These are phyloP conservation scores for Ormyrus pomaceus DNA, from an alignment of 2,888 invertebrate genomes.

Conservation along the genomic window DNA sequence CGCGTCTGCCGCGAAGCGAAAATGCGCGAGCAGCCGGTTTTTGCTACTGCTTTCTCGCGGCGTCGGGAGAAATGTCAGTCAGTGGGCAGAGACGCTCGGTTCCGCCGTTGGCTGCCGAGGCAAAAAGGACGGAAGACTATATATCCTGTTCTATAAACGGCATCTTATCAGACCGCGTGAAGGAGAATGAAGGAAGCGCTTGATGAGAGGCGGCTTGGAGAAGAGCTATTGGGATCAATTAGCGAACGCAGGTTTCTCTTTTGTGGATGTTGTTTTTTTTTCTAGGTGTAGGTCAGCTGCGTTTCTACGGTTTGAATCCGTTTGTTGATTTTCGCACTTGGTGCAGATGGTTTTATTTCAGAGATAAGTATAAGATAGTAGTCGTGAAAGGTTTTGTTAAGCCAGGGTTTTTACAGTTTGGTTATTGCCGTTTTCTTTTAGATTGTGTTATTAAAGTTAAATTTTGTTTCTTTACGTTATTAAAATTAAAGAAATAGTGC, in stretches of 20 bases:
- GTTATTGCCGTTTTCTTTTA: too few relatives aligned
- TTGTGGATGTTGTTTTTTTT: background rate
- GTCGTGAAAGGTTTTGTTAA: too few relatives aligned
- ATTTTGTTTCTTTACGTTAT: too few relatives aligned
- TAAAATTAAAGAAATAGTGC: too few relatives aligned
- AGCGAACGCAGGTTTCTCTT: constrained; percentile 21
- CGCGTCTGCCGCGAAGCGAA: too few relatives aligned
- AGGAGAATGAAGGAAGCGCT: background rate
- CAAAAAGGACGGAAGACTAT: constrained; percentile 49
- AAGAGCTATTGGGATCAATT: constrained; percentile 25
- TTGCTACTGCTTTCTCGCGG: too few relatives aligned
- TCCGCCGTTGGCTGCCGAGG: background rate
- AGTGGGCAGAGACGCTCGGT: too few relatives aligned
- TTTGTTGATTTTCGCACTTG: background rate
- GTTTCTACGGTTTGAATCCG: background rate
- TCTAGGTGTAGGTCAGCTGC: constrained; percentile 9
- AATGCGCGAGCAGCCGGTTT: too few relatives aligned
- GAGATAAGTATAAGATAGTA: background rate
- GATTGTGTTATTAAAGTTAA: too few relatives aligned
- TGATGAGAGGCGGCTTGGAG: background rate
- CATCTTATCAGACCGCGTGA: constrained; percentile 39
- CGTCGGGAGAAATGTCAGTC: too few relatives aligned
- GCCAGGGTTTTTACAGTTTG: background rate
- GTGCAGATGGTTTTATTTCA: background rate
- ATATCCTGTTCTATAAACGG: constrained; percentile 61